A percentile compares a stretch with the other conserved stretches of the same genome.
Evolutionary conservation across 2,113 vertebrate species (phyloP).

Genomic region (Brachypodius melanocephalos): DNA sequence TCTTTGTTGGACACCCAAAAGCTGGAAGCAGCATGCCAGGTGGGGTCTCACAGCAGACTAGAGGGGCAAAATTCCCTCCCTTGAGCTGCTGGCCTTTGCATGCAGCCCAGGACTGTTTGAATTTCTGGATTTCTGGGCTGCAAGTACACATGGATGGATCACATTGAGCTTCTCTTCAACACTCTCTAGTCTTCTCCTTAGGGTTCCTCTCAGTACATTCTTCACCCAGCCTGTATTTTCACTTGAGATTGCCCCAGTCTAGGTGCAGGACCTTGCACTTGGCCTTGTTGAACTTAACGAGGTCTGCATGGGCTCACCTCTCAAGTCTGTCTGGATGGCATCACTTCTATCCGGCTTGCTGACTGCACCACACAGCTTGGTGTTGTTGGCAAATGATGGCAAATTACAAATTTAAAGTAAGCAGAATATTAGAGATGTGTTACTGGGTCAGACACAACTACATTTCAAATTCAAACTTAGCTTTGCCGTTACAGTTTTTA

Average conservation of each 20-base stretch:
- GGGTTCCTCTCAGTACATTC: neutral
- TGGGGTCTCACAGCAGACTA: neutral
- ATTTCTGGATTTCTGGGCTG: neutral
- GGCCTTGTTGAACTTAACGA: neutral
- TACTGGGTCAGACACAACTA: neutral
- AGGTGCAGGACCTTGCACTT: neutral
- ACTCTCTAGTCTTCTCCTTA: neutral
- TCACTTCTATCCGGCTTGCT: neutral
- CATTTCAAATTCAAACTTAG: neutral
- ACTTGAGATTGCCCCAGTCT: neutral
- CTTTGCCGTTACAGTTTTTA: neutral
- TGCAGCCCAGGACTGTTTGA: neutral
- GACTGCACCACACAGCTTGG: neutral
- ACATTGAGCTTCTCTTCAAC: neutral
- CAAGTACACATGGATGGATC: no score
- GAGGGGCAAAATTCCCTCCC: neutral
- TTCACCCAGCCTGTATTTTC: neutral
- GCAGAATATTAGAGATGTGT: neutral
- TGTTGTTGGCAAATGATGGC: neutral
- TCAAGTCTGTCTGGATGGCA: neutral
- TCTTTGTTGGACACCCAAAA: neutral
- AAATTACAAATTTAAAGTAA: neutral
- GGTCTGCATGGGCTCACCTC: rapidly evolving
- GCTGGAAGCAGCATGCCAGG: neutral
- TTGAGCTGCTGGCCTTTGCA: neutral